Base-by-base conservation (phyloP, 1,140 invertebrate species). In the Drosophila oshimai region DNA sequence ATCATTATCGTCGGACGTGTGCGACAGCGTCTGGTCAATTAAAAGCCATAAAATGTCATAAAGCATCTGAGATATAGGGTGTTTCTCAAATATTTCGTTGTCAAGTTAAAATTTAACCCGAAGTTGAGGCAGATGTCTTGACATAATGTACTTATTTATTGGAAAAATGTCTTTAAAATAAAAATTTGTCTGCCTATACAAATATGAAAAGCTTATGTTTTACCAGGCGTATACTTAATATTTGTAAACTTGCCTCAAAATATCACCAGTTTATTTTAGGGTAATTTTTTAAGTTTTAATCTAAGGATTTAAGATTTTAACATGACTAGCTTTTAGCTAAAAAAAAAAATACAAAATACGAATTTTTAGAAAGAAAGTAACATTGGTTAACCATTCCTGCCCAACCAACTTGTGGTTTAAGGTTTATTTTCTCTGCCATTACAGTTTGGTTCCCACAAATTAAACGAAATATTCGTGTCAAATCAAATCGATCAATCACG, bases 11-110 rank as follows among this genome's bases (percentile, higher is more conserved):
- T 65, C 34, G 26, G 61, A 65, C 61, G 33, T 65, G 61, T 65
- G 61, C 61, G 61, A 65, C 61, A 50, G 61, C 60, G 61, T 65
- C 61, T 65, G 61, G 58, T 65, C 61, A 65, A 65, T 65, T 65
- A 65, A 65, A 65, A 65, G 58, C 61, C 58, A 65, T 65, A 64
- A 65, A 65, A 65, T 65, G 58, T 65, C 61, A 65, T 65, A 65
- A 65, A 65, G 42, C 61, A 65, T 65, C 20, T 2, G 4, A 50
- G 20, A 65, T 61, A 65, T 39, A 65, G 61, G 58, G 61, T 65
- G 61, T 15, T 57, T 20, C 20, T 2, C 0, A 34, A 5, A n/a
- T 24, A 28, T 6, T 12, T 54, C 29, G n/a, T 29, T 36, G 15
- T 1, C 13, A 22, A 22, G 22, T 22, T 22, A 2, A 22, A 22